Percentiles rank a stretch among this genome's conserved stretches.
Evolutionary conservation across 2,797 vertebrate genomes (phyloP).

Genomic region (Phrynocephalus vlangalii): DNA sequence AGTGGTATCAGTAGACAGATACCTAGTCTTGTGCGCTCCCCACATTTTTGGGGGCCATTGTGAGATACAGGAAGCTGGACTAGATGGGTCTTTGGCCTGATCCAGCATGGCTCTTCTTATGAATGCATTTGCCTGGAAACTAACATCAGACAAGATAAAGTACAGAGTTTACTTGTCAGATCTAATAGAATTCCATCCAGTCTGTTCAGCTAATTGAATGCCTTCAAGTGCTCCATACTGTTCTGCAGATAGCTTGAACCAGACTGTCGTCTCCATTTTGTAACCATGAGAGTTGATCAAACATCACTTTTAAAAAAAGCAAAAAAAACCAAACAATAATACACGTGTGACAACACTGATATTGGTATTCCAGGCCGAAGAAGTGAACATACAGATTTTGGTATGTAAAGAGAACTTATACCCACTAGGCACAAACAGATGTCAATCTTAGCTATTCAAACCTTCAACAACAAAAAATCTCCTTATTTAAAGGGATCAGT

Average conservation of each 20-base stretch:
- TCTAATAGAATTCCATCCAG: not conserved
- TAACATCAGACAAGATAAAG: not conserved
- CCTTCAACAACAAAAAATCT: not conserved
- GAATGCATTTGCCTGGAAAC: not conserved
- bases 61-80: too few species aligned
- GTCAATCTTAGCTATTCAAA: not conserved
- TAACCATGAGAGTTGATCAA: not conserved
- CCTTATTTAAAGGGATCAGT: not conserved
- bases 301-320: not conserved
- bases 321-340: not conserved
- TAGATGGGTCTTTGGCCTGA: too few species aligned
- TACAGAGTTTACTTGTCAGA: not conserved
- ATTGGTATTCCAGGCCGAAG: not conserved
- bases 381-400: not conserved
- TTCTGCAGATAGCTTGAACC: not conserved
- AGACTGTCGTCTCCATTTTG: not conserved
- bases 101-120: too few species aligned
- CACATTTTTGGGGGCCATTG: too few species aligned
- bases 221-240: too few species aligned
- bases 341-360: not conserved
- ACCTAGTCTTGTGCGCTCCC: too few species aligned
- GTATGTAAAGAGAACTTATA: not conserved
- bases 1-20: too few species aligned
- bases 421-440: not conserved
- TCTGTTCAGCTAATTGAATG: too few species aligned